Evolutionary conservation across 2,113 vertebrate genomes (phyloP).

Genomic region (Embiotoca jacksoni): DNA sequence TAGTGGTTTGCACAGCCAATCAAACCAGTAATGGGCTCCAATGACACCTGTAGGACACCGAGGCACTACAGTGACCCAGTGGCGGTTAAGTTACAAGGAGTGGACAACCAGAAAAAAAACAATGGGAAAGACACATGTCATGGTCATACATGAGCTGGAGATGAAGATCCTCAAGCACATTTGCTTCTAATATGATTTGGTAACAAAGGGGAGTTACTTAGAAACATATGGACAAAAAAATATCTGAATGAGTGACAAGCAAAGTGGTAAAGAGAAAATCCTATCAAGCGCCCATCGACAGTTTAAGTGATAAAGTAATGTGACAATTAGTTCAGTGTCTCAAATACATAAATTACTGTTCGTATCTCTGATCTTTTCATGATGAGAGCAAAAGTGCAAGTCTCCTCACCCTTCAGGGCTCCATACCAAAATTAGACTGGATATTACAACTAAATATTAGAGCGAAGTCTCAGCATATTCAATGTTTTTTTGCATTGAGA

Average conservation of each 20-base stretch:
- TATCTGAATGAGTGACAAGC: not conserved
- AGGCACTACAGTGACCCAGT: constrained; percentile 33
- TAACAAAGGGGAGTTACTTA: not conserved
- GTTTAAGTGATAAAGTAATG: not conserved
- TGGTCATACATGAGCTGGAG: constrained; percentile 13
- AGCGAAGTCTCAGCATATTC: not conserved
- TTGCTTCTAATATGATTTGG: constrained; percentile 1
- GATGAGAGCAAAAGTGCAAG: not conserved
- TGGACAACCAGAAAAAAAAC: constrained; percentile 36
- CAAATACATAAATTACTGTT: no score
- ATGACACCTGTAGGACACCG: constrained; percentile 67
- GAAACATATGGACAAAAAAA: no score
- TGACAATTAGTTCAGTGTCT: no score
- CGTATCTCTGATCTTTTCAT: no score
- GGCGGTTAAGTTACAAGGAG: constrained; percentile 36
- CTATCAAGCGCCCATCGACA: not conserved
- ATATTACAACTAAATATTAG: not conserved
- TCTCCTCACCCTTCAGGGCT: no score
- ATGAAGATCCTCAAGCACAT: constrained; percentile 16
- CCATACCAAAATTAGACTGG: not conserved
- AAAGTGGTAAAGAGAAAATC: not conserved
- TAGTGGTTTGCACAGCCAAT: constrained; percentile 53
- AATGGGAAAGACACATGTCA: constrained; percentile 37
- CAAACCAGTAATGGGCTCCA: constrained; percentile 46
- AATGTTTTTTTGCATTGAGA: not conserved